phyloP scores from a whole-genome alignment of 2,888 invertebrate genomes.

The Pachliopta kotzebuea region DNA sequence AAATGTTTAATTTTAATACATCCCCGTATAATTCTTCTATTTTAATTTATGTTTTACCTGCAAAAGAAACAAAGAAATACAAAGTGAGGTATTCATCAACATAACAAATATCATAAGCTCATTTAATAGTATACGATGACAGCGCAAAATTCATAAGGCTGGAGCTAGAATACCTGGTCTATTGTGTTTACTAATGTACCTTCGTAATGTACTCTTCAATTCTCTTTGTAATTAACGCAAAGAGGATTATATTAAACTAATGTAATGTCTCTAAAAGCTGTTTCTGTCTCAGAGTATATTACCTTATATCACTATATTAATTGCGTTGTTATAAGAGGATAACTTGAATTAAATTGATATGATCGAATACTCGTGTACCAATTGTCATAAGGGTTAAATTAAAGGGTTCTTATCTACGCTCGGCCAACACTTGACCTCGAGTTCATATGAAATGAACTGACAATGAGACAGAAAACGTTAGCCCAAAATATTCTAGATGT shows the following conservation, averaged over 20 bases:
- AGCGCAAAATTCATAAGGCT: constrained; percentile 11
- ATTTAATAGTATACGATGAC: constrained; percentile 13
- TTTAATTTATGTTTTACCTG: not conserved
- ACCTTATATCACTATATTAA: not conserved
- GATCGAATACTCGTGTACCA: no score
- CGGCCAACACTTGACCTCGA: no score
- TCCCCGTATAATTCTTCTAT: not conserved
- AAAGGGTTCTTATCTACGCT: no score
- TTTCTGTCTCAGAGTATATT: not conserved
- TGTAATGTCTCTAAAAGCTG: not conserved
- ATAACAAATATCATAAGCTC: not conserved
- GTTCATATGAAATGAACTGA: no score
- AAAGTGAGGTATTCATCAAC: not conserved
- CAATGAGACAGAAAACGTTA: no score
- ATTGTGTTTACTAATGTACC: constrained; percentile 7
- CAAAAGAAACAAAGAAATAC: not conserved
- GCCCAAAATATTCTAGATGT: no score
- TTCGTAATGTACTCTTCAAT: constrained; percentile 4
- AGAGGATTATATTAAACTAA: constrained; percentile 1
- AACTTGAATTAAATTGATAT: no score
- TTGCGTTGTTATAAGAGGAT: not conserved
- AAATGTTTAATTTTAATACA: not conserved
- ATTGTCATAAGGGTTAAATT: no score
- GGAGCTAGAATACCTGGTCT: constrained; percentile 10
- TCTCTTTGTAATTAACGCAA: not conserved